phyloP scores from a whole-genome alignment of 92 coral and sea anemone species.

The Parazoanthus atlanticus region DNA sequence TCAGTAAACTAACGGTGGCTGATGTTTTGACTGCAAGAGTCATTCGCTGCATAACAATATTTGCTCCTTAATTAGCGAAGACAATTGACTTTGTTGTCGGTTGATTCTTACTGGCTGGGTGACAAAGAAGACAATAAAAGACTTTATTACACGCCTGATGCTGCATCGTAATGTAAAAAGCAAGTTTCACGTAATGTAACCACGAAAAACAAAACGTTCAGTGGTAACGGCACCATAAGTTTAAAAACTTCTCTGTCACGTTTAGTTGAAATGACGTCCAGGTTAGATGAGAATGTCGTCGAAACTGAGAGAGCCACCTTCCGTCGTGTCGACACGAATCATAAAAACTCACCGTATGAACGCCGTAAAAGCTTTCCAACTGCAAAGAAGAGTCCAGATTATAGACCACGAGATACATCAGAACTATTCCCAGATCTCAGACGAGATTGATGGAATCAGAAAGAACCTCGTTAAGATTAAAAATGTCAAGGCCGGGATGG shows the following conservation, averaged over 20 bases:
- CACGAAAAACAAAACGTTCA: background rate
- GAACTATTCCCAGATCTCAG: slow-evolving; percentile 77
- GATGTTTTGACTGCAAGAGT: background rate
- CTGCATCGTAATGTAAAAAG: background rate
- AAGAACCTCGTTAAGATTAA: slow-evolving; percentile 71
- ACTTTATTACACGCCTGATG: background rate
- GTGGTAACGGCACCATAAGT: background rate
- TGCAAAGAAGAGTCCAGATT: slow-evolving; percentile 68
- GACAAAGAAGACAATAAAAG: background rate
- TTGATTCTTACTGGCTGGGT: background rate
- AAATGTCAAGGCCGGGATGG: slow-evolving; percentile 64
- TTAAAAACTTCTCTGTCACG: too few relatives aligned
- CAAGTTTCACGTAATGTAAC: background rate
- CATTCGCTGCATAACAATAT: background rate
- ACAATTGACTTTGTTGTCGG: background rate
- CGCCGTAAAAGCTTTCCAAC: slow-evolving; percentile 78
- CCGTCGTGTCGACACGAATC: slow-evolving; percentile 77
- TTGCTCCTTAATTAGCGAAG: background rate
- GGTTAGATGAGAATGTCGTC: slow-evolving; percentile 49
- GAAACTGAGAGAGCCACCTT: slow-evolving; percentile 67
- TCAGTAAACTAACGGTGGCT: too few relatives aligned
- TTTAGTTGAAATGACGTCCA: background rate
- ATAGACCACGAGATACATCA: slow-evolving; percentile 71
- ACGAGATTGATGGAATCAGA: slow-evolving; percentile 84
- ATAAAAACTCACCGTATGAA: slow-evolving; percentile 77